Conservation (phyloP, 2,113 vertebrate genomes). For the Siniperca knerii region DNA sequence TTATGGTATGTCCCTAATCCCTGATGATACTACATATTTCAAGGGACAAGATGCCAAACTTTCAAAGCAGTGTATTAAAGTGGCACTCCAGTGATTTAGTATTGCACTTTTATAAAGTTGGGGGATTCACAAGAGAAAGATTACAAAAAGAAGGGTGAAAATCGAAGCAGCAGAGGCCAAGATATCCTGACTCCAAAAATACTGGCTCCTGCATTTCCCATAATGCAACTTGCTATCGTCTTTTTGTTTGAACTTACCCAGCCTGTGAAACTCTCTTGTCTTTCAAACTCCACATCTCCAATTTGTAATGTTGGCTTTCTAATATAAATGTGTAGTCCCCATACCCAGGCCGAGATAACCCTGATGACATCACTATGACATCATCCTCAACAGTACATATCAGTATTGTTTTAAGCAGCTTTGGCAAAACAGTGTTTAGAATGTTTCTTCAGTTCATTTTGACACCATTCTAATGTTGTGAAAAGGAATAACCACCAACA, state of each 20-base stretch:
- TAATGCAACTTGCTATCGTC: background rate
- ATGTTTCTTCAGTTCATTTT: background rate
- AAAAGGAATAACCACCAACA: background rate
- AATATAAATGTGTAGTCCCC: background rate
- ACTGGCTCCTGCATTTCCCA: background rate
- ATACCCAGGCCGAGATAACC: background rate
- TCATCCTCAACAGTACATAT: background rate
- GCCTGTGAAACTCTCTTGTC: background rate
- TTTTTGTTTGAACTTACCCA: background rate
- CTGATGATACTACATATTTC: slow-evolving; percentile 8
- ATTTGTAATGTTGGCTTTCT: background rate
- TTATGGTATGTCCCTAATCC: background rate
- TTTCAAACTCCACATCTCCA: background rate
- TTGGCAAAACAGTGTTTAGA: background rate
- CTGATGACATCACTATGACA: background rate
- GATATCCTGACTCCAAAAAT: background rate
- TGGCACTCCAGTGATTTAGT: background rate
- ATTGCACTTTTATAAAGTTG: background rate
- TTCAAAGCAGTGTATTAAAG: background rate
- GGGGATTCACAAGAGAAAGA: background rate
- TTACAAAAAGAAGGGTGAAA: background rate
- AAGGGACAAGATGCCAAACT: slow-evolving; percentile 4
- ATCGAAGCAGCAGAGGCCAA: background rate
- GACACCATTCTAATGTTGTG: background rate
- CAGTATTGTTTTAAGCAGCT: background rate